Conservation (phyloP, 2,888 invertebrate species). For the Leptopterna dolabrata region DNA sequence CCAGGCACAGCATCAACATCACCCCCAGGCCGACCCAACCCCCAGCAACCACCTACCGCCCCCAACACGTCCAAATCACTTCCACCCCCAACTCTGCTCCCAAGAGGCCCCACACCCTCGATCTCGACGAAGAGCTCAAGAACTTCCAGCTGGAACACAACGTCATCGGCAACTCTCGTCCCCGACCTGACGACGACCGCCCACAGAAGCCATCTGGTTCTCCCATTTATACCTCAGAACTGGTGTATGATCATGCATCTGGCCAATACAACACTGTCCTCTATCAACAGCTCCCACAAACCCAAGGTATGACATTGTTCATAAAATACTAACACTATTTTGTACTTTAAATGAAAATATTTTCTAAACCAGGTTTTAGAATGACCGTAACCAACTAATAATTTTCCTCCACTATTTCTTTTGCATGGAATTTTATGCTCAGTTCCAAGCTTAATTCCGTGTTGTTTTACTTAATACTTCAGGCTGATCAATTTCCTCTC, state of each 20-base stretch:
- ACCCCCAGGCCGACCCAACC: conserved; percentile 65
- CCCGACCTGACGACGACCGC: conserved; percentile 63
- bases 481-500: too few species aligned
- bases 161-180: conserved; percentile 68
- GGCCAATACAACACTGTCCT: conserved; percentile 84
- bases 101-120: conserved; percentile 64
- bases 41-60: conserved; percentile 77
- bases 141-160: conserved; percentile 78
- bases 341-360: background rate
- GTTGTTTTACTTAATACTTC: too few species aligned
- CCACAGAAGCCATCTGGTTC: conserved; percentile 44
- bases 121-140: conserved; percentile 82
- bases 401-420: too few species aligned
- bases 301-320: conserved; percentile 69
- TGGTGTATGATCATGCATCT: conserved; percentile 80
- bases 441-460: too few species aligned
- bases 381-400: too few species aligned
- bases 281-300: conserved; percentile 76
- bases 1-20: conserved; percentile 57
- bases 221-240: conserved; percentile 81
- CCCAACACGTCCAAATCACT: conserved; percentile 70
- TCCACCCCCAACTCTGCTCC: conserved; percentile 60
- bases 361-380: too few species aligned
- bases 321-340: background rate
- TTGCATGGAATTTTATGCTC: too few species aligned